A percentile compares a stretch with the other conserved stretches of the same genome.
phyloP scores from a whole-genome alignment of 2,888 invertebrate genomes.

The Dynastes tityus region DNA sequence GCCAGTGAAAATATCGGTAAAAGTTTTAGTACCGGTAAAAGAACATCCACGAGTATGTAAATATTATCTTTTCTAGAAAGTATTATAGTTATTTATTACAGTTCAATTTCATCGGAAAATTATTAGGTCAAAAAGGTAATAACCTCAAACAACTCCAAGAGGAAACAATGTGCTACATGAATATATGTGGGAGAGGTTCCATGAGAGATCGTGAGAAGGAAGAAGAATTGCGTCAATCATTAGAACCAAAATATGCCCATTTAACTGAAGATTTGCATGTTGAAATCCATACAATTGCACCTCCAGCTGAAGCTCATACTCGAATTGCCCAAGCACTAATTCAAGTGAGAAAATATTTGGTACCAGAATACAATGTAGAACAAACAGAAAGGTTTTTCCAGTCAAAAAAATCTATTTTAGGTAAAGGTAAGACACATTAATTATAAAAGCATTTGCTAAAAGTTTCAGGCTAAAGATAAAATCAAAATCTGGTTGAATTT shows the following conservation, averaged over 20 bases:
- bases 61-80: neutral
- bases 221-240: slow-evolving; percentile 22
- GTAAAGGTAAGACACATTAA: slow-evolving; percentile 7
- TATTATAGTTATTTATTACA: slow-evolving; percentile 69
- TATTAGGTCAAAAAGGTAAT: slow-evolving; percentile 94
- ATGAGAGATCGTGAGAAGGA: slow-evolving; percentile 94
- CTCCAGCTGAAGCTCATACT: slow-evolving; percentile 33
- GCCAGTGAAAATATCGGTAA: slow-evolving; percentile 80
- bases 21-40: slow-evolving; percentile 82
- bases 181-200: slow-evolving; percentile 92
- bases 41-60: slow-evolving; percentile 80
- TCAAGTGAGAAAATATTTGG: slow-evolving; percentile 25
- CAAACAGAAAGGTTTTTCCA: neutral
- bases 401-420: slow-evolving; percentile 23
- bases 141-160: slow-evolving; percentile 93
- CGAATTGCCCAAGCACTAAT: slow-evolving; percentile 29
- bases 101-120: slow-evolving; percentile 97
- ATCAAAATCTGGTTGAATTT: too few species aligned
- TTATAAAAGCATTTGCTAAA: neutral
- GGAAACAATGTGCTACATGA: slow-evolving; percentile 97
- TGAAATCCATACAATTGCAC: slow-evolving; percentile 29
- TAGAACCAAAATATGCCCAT: slow-evolving; percentile 36
- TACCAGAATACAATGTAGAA: slow-evolving; percentile 27
- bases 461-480: too few species aligned
- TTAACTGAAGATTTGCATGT: slow-evolving; percentile 35